Evolutionary conservation across 2,888 invertebrate species (phyloP).

Genomic region (Euplagia quadripunctaria): DNA sequence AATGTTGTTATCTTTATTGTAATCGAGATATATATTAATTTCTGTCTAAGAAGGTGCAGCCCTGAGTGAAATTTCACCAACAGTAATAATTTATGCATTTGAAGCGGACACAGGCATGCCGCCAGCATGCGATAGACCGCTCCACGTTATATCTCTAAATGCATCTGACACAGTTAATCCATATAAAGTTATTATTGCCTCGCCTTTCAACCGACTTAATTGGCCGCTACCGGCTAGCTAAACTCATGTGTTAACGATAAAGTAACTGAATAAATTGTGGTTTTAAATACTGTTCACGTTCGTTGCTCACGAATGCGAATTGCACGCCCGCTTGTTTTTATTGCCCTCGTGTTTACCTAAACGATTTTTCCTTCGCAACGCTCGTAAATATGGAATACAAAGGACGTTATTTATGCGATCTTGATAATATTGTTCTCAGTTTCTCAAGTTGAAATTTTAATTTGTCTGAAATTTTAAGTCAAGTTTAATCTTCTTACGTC

Average conservation of each 20-base stretch:
- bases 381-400: slow-evolving; percentile 75
- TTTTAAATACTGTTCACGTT: slow-evolving; percentile 73
- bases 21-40: slow-evolving; percentile 68
- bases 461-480: slow-evolving; percentile 71
- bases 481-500: slow-evolving; percentile 66
- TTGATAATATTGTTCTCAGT: slow-evolving; percentile 73
- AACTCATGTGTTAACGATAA: slow-evolving; percentile 78
- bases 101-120: slow-evolving; percentile 63
- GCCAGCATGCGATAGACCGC: slow-evolving; percentile 69
- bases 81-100: slow-evolving; percentile 71
- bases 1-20: slow-evolving; percentile 68
- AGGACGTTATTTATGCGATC: slow-evolving; percentile 73
- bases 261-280: slow-evolving; percentile 76
- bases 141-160: slow-evolving; percentile 73
- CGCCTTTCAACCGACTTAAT: slow-evolving; percentile 80
- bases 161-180: slow-evolving; percentile 82
- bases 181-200: slow-evolving; percentile 82
- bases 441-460: slow-evolving; percentile 73
- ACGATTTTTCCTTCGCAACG: slow-evolving; percentile 71
- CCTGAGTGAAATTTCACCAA: slow-evolving; percentile 63
- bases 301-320: slow-evolving; percentile 68
- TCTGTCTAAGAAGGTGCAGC: slow-evolving; percentile 59
- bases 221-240: slow-evolving; percentile 78
- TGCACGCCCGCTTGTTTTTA: slow-evolving; percentile 72
- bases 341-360: slow-evolving; percentile 73